phyloP scores from a whole-genome alignment of 2,888 invertebrate species.

The Clivina fossor region DNA sequence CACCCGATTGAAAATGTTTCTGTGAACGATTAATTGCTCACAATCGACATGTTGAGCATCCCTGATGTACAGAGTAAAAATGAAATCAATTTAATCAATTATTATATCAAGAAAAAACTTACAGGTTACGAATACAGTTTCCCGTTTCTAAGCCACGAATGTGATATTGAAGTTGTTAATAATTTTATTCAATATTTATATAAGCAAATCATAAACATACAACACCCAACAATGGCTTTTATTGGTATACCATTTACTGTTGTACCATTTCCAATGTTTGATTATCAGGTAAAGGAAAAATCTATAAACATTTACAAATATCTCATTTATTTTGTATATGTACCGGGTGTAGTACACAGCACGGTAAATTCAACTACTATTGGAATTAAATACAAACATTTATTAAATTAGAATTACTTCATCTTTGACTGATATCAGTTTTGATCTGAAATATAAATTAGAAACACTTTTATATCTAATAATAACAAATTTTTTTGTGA shows the following conservation, averaged over 20 bases:
- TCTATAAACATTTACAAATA: not conserved
- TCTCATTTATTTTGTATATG: constrained; percentile 9
- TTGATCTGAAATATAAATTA: too few species aligned
- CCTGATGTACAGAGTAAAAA: too few species aligned
- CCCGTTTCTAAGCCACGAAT: constrained; percentile 60
- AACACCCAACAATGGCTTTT: constrained; percentile 79
- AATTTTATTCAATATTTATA: constrained; percentile 82
- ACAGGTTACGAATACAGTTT: constrained; percentile 56
- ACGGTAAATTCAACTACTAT: not conserved
- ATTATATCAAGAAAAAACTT: constrained; percentile 38
- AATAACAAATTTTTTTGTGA: too few species aligned
- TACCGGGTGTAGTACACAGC: not conserved
- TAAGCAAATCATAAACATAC: constrained; percentile 82
- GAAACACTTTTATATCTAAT: too few species aligned
- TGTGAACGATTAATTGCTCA: too few species aligned
- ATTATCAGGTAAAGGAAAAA: constrained; percentile 72
- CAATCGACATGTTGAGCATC: too few species aligned
- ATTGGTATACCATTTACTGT: constrained; percentile 82
- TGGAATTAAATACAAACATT: constrained; percentile 12
- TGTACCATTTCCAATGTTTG: constrained; percentile 84
- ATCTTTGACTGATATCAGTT: too few species aligned
- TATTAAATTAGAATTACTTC: too few species aligned
- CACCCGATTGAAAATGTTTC: too few species aligned
- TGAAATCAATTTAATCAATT: not conserved
- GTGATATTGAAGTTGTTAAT: constrained; percentile 71